These are phyloP conservation scores for Python bivittatus DNA, from an alignment of 2,113 vertebrate genomes.

Conservation along the genomic window DNA sequence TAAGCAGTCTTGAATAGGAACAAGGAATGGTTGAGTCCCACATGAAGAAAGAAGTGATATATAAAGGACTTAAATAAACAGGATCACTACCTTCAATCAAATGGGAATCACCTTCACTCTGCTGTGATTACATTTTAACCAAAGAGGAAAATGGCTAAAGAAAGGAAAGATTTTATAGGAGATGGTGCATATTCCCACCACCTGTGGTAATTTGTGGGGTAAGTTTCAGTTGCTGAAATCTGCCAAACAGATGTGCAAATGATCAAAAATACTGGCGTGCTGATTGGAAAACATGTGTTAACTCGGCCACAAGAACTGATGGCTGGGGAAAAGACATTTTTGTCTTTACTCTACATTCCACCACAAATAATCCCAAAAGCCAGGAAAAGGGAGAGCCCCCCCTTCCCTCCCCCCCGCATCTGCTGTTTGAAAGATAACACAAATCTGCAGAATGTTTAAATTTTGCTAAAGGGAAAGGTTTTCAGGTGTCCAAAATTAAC, in stretches of 20 bases:
- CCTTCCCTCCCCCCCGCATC: neutral
- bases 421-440: slow-evolving; percentile 31
- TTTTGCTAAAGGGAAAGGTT: slow-evolving; percentile 25
- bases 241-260: neutral
- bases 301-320: neutral
- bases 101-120: neutral
- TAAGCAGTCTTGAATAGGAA: neutral
- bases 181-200: neutral
- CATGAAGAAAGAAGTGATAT: neutral
- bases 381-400: neutral
- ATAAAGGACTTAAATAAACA: neutral
- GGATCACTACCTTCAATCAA: neutral
- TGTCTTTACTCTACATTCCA: neutral
- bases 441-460: slow-evolving; percentile 37
- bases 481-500: slow-evolving; percentile 44
- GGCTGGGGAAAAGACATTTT: slow-evolving; percentile 5
- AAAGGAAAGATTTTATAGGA: neutral
- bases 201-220: neutral
- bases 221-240: neutral
- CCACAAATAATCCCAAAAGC: slow-evolving; percentile 3
- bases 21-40: no score
- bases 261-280: neutral
- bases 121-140: neutral
- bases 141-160: neutral
- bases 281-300: slow-evolving; percentile 5